These are phyloP conservation scores for Metridium senile DNA, from an alignment of 92 coral and sea anemone genomes.

Conservation along the genomic window DNA sequence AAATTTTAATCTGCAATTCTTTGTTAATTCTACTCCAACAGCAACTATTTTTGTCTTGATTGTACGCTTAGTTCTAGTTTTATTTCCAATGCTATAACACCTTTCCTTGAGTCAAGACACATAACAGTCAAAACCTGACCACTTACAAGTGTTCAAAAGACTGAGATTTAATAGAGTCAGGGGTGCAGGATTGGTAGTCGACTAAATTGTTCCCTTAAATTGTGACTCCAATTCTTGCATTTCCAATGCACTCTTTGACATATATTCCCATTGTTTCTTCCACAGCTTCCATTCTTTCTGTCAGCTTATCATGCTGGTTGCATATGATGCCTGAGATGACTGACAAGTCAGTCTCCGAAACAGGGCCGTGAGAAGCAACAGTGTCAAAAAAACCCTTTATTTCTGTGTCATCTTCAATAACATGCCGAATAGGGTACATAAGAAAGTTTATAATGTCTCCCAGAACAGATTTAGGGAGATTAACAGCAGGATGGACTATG, in stretches of 20 bases:
- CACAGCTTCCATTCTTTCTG: conserved; percentile 82
- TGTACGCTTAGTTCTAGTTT: not conserved
- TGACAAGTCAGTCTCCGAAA: conserved; percentile 80
- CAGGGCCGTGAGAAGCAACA: conserved; percentile 54
- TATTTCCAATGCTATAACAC: not conserved
- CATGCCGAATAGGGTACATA: conserved; percentile 91
- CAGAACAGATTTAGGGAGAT: conserved; percentile 92
- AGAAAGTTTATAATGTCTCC: conserved; percentile 97
- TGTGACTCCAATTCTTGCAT: conserved; percentile 3
- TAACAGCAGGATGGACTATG: conserved; percentile 96
- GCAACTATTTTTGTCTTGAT: no score
- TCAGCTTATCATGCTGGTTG: conserved; percentile 81
- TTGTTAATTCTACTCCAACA: no score
- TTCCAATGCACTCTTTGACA: conserved; percentile 67
- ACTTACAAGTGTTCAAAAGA: no score
- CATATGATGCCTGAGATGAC: conserved; percentile 83
- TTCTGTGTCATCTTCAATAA: conserved; percentile 81
- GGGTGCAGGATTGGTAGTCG: no score
- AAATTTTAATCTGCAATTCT: no score
- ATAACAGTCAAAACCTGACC: no score
- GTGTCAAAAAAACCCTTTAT: conserved; percentile 60
- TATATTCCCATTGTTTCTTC: conserved; percentile 83
- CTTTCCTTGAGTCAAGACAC: no score
- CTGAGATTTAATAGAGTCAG: no score
- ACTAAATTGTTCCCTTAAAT: not conserved